Percentiles rank a stretch among this genome's conserved stretches.
These are phyloP conservation scores for Myiozetetes cayanensis DNA, from an alignment of 2,113 vertebrate species.

Conservation along the genomic window DNA sequence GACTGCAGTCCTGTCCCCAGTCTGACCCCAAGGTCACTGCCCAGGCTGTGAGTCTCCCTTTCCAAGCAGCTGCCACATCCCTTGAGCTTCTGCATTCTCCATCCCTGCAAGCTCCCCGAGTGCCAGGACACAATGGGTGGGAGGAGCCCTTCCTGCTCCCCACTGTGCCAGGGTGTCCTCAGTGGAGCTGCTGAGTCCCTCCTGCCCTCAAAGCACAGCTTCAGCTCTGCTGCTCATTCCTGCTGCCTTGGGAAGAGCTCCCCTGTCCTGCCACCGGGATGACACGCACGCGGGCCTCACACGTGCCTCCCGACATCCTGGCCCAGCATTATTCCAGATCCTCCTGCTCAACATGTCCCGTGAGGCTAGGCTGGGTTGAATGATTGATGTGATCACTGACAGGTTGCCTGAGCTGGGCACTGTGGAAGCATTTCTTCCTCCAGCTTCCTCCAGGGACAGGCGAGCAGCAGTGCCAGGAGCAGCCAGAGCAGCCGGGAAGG, in stretches of 20 bases:
- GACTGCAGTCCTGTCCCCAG: background rate
- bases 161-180: background rate
- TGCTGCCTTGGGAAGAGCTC: background rate
- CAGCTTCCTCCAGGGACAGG: background rate
- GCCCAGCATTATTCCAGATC: background rate
- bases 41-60: background rate
- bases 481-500: background rate
- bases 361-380: background rate
- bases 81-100: background rate
- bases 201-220: background rate
- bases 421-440: background rate
- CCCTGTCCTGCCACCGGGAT: fast-evolving
- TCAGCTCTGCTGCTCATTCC: background rate
- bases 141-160: background rate
- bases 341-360: background rate
- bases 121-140: background rate
- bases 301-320: background rate
- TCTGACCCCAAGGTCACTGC: background rate
- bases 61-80: background rate
- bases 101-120: background rate
- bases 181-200: background rate
- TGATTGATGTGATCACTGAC: background rate
- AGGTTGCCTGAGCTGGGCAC: background rate
- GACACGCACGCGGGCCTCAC: fast-evolving
- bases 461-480: background rate